Evolutionary conservation across 1,140 invertebrate genomes (phyloP).

Genomic region (Tyrophagus putrescentiae): DNA sequence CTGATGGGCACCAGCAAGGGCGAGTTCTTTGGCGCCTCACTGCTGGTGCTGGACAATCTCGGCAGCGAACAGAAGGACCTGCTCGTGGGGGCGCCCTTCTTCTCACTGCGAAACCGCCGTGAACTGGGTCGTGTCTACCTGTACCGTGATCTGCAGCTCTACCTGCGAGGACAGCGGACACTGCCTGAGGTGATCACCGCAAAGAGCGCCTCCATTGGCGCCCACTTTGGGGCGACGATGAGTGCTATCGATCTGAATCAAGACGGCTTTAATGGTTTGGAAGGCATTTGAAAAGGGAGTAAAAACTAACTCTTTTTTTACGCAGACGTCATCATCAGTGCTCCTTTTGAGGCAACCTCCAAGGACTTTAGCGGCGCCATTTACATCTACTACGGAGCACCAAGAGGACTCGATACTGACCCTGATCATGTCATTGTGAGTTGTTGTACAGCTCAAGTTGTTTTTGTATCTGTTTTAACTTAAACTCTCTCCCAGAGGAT

Average conservation of each 20-base stretch:
- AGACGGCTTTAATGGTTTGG: background rate
- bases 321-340: conserved; percentile 9
- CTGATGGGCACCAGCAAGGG: conserved; percentile 6
- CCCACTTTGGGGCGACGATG: background rate
- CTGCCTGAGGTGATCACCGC: background rate
- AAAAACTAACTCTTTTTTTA: background rate
- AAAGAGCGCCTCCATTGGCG: background rate
- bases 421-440: background rate
- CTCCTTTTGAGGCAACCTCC: background rate
- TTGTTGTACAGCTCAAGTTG: background rate
- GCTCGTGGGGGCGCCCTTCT: conserved; percentile 9
- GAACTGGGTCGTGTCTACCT: conserved; percentile 10
- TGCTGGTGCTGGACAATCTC: background rate
- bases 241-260: conserved; percentile 7
- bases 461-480: background rate
- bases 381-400: conserved; percentile 9
- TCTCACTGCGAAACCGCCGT: background rate
- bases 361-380: conserved; percentile 2
- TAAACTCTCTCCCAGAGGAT: background rate
- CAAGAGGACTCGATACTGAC: background rate
- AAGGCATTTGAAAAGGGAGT: background rate
- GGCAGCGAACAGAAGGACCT: background rate
- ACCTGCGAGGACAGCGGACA: background rate
- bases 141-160: background rate
- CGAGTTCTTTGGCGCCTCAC: conserved; percentile 14